These are phyloP conservation scores for Drosophila cognata DNA, from an alignment of 2,888 invertebrate genomes.

Conservation along the genomic window DNA sequence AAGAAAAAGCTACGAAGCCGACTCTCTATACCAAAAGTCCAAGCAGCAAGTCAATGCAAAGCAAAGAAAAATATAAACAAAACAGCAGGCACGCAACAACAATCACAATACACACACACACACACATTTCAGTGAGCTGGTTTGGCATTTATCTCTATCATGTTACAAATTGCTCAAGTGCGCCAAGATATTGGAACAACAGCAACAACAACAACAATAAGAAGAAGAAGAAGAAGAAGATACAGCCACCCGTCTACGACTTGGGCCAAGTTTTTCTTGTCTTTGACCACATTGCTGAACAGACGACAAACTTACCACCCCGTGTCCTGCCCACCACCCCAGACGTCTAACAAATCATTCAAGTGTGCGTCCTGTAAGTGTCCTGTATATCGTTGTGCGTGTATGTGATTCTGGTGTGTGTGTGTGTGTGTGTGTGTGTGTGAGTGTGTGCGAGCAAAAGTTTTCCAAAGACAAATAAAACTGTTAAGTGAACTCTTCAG, in stretches of 20 bases:
- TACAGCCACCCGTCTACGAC: constrained; percentile 52
- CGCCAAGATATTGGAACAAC: constrained; percentile 69
- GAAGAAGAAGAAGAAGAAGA: background rate
- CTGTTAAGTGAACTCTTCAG: constrained; percentile 78
- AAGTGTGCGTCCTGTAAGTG: constrained; percentile 51
- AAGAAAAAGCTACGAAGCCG: constrained; percentile 25
- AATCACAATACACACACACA: constrained; percentile 31
- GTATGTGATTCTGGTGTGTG: constrained; percentile 12
- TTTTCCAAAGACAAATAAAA: constrained; percentile 80
- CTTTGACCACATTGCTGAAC: constrained; percentile 71
- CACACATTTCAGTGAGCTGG: constrained; percentile 44
- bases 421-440: constrained; percentile 15
- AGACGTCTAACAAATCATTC: constrained; percentile 61
- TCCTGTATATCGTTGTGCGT: constrained; percentile 19
- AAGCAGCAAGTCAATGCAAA: constrained; percentile 73
- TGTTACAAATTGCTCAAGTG: constrained; percentile 78
- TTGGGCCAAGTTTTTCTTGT: constrained; percentile 61
- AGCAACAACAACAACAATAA: constrained; percentile 8
- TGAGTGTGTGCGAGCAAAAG: constrained; percentile 52
- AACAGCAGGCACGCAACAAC: constrained; percentile 36
- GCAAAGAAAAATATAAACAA: constrained; percentile 75
- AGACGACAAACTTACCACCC: constrained; percentile 31
- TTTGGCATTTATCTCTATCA: constrained; percentile 71
- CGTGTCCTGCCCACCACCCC: background rate
- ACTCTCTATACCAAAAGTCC: constrained; percentile 42